A percentile compares a stretch with the other conserved stretches of the same genome.
These are phyloP conservation scores for Hippocampus abdominalis DNA, from an alignment of 2,113 vertebrate genomes.

Conservation along the genomic window DNA sequence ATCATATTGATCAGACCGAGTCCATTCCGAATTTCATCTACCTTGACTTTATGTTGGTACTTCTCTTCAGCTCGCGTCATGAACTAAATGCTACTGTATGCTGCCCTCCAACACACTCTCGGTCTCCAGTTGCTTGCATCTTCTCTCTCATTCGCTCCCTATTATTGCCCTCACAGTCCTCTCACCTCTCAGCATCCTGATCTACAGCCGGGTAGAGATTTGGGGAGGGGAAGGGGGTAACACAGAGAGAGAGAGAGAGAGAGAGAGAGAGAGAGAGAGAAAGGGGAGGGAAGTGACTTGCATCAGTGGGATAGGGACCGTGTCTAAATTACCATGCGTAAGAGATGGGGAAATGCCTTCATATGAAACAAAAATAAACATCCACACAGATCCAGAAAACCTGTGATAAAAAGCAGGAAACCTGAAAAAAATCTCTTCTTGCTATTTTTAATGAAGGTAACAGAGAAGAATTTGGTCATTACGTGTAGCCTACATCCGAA, in stretches of 20 bases:
- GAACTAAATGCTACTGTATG: conserved; percentile 33
- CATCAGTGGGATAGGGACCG: conserved; percentile 66
- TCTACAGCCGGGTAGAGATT: conserved; percentile 54
- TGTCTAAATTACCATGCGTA: conserved; percentile 49
- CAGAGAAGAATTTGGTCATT: too few species aligned
- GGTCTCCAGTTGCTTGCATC: conserved; percentile 46
- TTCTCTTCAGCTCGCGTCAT: conserved; percentile 42
- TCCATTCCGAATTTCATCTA: conserved; percentile 37
- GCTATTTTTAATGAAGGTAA: too few species aligned
- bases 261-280: conserved; percentile 34
- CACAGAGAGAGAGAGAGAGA: conserved; percentile 23
- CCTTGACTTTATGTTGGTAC: conserved; percentile 47
- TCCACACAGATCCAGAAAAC: too few species aligned
- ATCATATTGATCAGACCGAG: conserved; percentile 49
- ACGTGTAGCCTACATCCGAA: too few species aligned
- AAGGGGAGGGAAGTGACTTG: conserved; percentile 60
- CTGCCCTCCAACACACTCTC: conserved; percentile 48
- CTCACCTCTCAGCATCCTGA: conserved; percentile 38
- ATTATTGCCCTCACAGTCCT: conserved; percentile 44
- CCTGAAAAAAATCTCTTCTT: too few species aligned
- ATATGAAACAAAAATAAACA: not conserved
- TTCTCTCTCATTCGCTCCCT: conserved; percentile 34
- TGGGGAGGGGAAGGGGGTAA: conserved; percentile 32
- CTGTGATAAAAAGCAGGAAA: not conserved
- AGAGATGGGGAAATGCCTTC: not conserved